phyloP scores from a whole-genome alignment of 2,113 vertebrate genomes.

The Orientallactaga bullata region DNA sequence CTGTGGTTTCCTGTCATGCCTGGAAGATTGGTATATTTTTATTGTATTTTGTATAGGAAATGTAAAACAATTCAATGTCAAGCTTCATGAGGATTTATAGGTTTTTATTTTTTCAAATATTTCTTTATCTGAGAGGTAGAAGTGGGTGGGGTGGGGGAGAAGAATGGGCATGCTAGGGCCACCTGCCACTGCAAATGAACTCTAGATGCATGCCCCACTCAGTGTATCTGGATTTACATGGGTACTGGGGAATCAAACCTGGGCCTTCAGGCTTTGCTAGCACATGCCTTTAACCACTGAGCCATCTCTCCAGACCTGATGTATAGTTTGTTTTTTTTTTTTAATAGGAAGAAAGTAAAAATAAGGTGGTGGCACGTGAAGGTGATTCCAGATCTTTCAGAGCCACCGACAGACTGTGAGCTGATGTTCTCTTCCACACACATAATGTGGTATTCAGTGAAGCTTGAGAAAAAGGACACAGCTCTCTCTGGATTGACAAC shows the following conservation, averaged over 20 bases:
- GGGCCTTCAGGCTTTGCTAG: no score
- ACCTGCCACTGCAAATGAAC: no score
- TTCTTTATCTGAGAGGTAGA: no score
- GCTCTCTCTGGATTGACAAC: not conserved
- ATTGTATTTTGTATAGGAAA: conserved; percentile 33
- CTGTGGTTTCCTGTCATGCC: conserved; percentile 24
- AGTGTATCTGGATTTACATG: no score
- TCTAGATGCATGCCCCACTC: no score
- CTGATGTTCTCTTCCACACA: not conserved
- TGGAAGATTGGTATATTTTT: not conserved
- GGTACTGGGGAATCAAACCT: no score
- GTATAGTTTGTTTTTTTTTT: not conserved
- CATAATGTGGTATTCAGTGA: not conserved
- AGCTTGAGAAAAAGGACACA: not conserved
- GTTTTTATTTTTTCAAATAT: no score
- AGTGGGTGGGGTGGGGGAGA: no score
- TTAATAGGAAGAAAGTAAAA: not conserved
- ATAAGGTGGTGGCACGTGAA: not conserved
- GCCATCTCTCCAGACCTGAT: not conserved
- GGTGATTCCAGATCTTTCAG: not conserved
- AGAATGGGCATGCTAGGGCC: no score
- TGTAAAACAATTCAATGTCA: conserved; percentile 1
- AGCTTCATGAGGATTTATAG: not conserved
- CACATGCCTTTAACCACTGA: no score
- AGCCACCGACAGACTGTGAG: not conserved